Evolutionary conservation across 1,140 invertebrate genomes (phyloP), one percentile per base, ranked within the genome.

Genomic region (Trinorchestia longiramus): DNA sequence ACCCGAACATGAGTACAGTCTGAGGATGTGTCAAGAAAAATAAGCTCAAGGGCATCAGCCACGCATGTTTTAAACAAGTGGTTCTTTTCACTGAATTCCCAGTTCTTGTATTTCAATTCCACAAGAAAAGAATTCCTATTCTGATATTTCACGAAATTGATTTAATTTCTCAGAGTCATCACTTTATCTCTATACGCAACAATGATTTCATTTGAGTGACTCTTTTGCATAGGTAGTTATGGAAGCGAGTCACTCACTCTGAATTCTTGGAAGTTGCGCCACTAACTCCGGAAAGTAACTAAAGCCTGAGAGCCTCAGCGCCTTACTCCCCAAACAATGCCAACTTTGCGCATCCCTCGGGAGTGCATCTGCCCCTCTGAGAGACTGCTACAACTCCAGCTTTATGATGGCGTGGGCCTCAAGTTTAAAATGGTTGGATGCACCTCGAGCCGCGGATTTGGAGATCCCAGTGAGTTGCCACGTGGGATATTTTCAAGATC

Each of bases 271-370:
- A 90, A 90, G 88, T 90, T 90, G n/a, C 43, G 88, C n/a, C 88
- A 90, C n/a, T 90, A 90, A 42, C 88, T 90, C 88, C 43, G n/a
- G 88, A 28, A 90, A 90, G 88, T 90, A 90, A 90, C 88, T 90
- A 90, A 90, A 90, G 88, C 88, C 88, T 90, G 88, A 90, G 88
- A 90, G 88, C 88, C 11, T 41, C 41, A 90, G 88, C n/a, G 88
- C 88, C 41, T 42, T 42, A 41, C 43, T 90, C 43, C 43, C 88
- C 88, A 43, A 90, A 90, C 88, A 90, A 90, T 90, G 88, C 88
- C 88, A 90, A 90, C 88, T 90, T 90, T 90, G 43, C n/a, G 88
- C 15, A 43, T 90, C 88, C 43, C 88, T 42, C 43, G 88, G 88
- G 88, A 90, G 88, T 42, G 88, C 88, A 90, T 90, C 88, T 90